phyloP scores from a whole-genome alignment of 2,113 vertebrate genomes.

The Stomatorhinus ivindoensis region DNA sequence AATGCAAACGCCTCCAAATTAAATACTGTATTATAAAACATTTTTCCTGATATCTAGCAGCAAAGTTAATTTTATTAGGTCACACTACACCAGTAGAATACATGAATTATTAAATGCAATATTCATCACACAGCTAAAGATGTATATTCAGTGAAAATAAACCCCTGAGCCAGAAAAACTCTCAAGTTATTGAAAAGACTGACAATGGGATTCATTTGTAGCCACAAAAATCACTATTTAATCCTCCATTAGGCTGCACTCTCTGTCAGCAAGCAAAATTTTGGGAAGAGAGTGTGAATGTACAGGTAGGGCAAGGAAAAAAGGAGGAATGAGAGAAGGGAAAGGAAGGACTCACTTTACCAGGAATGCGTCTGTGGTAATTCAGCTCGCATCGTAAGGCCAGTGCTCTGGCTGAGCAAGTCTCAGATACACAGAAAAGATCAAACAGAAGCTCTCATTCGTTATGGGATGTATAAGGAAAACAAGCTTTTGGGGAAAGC shows the following conservation, averaged over 20 bases:
- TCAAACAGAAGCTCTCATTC: not conserved
- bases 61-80: not conserved
- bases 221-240: not conserved
- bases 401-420: not conserved
- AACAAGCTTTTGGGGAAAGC: not conserved
- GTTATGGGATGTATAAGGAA: not conserved
- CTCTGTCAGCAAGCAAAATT: not conserved
- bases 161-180: not conserved
- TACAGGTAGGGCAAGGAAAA: not conserved
- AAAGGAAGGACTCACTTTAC: not conserved
- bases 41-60: not conserved
- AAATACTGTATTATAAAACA: not conserved
- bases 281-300: not conserved
- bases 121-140: not conserved
- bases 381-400: no score
- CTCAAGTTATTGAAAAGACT: not conserved
- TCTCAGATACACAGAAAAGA: not conserved
- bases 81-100: not conserved
- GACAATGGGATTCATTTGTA: not conserved
- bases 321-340: no score
- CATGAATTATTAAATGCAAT: not conserved
- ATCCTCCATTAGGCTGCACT: not conserved
- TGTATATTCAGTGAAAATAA: not conserved
- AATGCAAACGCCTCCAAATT: not conserved
- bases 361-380: not conserved